Evolutionary conservation across 2,797 vertebrate genomes (phyloP).

Genomic region (Catostomus latipinnis): DNA sequence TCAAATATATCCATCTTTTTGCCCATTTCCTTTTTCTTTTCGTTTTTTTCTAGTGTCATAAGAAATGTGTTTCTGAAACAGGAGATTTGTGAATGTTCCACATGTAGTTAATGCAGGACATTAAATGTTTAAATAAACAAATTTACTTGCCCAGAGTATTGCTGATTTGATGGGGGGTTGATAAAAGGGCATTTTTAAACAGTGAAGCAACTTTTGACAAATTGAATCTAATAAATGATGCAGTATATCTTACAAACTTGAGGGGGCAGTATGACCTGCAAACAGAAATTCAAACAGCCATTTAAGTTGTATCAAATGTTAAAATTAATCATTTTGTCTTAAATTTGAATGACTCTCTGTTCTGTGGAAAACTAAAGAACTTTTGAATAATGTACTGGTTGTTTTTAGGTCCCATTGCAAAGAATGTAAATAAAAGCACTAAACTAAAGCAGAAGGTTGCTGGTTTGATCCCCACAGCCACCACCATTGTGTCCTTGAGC

Average conservation of each 20-base stretch:
- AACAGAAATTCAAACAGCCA: background rate
- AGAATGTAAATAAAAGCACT: no score
- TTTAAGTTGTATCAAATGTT: no score
- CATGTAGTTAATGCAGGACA: conserved; percentile 64
- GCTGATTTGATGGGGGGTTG: background rate
- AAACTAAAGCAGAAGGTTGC: no score
- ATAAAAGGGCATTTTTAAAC: background rate
- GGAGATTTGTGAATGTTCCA: conserved; percentile 56
- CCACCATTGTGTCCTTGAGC: no score
- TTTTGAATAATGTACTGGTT: no score
- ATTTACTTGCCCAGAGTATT: conserved; percentile 56
- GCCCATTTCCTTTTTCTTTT: background rate
- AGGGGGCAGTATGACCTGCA: conserved; percentile 24
- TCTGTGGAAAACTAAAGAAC: no score
- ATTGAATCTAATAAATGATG: background rate
- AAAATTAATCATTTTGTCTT: no score
- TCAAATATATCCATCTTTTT: no score
- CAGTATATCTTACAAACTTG: conserved; percentile 4
- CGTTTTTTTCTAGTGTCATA: conserved; percentile 46
- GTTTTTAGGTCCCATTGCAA: no score
- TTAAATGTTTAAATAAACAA: conserved; percentile 70
- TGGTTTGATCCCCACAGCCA: no score
- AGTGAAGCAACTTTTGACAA: background rate
- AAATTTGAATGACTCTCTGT: no score
- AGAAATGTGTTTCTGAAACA: conserved; percentile 47